A percentile compares a stretch with the other conserved stretches of the same genome.
Evolutionary conservation across 2,888 invertebrate species (phyloP).

Genomic region (Eilema sororculum): DNA sequence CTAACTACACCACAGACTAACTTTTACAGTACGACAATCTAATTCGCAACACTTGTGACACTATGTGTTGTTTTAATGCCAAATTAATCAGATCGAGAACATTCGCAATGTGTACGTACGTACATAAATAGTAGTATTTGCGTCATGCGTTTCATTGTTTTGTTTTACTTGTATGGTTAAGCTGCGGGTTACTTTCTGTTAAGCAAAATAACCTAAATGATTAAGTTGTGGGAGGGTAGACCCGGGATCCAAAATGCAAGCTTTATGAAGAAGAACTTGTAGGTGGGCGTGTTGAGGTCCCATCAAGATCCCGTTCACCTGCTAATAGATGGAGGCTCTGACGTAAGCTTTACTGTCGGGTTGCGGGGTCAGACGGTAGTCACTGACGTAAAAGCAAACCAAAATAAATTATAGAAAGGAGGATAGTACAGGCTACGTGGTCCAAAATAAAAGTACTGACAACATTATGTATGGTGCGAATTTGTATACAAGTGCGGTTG

Average conservation of each 20-base stretch:
- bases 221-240: not conserved
- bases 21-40: constrained; percentile 52
- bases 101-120: not conserved
- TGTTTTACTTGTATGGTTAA: constrained; percentile 27
- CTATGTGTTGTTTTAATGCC: not conserved
- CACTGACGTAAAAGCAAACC: not conserved
- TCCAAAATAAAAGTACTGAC: too few species aligned
- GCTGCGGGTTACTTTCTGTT: constrained; percentile 22
- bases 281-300: too few species aligned
- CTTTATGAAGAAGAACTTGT: not conserved
- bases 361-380: not conserved
- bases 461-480: not conserved
- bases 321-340: not conserved
- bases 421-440: not conserved
- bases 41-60: constrained; percentile 25
- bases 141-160: constrained; percentile 22
- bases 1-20: constrained; percentile 62
- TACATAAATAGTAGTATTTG: constrained; percentile 11
- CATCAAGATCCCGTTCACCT: not conserved
- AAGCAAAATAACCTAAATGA: not conserved
- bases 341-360: not conserved
- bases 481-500: too few species aligned
- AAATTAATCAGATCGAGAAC: constrained; percentile 15
- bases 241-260: not conserved
- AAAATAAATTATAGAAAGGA: not conserved